Percentiles rank a stretch among this genome's conserved stretches.
Conservation (phyloP, 2,888 invertebrate genomes). For the Adelognathus sp. region DNA sequence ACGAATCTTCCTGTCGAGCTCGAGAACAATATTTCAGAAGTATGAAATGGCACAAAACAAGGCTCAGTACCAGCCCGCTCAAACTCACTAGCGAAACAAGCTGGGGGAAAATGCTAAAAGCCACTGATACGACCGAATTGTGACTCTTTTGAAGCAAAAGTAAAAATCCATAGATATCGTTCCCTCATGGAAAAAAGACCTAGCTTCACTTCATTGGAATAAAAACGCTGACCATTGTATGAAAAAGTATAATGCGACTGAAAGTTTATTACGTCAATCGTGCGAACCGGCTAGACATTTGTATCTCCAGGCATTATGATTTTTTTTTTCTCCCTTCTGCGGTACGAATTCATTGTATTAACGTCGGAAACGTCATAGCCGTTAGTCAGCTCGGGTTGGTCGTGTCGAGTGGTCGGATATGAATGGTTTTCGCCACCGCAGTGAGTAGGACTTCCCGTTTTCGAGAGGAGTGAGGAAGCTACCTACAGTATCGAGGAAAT, state of each 20-base stretch:
- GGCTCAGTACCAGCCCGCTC: background rate
- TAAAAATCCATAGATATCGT: background rate
- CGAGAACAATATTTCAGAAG: background rate
- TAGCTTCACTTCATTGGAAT: background rate
- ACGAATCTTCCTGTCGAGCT: too few relatives aligned
- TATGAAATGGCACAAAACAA: background rate
- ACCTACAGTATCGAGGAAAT: constrained; percentile 42
- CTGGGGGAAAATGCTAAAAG: background rate
- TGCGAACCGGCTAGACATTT: background rate
- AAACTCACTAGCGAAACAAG: background rate
- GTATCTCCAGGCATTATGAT: background rate
- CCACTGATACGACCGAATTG: background rate
- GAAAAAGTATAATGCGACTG: background rate
- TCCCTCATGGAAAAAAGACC: background rate
- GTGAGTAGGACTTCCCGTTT: background rate
- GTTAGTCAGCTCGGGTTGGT: background rate
- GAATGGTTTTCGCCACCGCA: constrained; percentile 19
- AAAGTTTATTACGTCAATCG: constrained; percentile 6
- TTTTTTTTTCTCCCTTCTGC: background rate
- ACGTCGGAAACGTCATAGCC: constrained; percentile 21
- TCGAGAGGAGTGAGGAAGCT: constrained; percentile 10
- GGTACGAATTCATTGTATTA: constrained; percentile 19
- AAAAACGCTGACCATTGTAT: background rate
- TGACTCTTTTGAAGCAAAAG: background rate
- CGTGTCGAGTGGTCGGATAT: constrained; percentile 25